Conservation (phyloP, 1,140 invertebrate species). For the Tetraneura akinire region DNA sequence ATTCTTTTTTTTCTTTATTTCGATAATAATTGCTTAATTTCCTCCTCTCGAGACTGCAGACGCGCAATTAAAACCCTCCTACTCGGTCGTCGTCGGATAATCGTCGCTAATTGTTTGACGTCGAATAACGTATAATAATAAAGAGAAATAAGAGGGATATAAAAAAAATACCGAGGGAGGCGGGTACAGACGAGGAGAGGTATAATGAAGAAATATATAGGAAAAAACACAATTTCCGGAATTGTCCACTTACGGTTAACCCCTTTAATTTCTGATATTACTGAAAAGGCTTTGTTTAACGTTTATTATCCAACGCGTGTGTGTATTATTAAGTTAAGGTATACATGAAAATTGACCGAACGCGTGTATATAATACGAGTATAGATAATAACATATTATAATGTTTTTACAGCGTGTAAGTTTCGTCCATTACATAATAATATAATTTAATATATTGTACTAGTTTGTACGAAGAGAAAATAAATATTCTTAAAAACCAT, state of each 20-base stretch:
- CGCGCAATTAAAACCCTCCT: slow-evolving; percentile 34
- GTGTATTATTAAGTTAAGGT: too few relatives aligned
- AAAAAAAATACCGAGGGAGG: not conserved
- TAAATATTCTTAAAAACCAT: too few relatives aligned
- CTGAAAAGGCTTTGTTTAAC: not conserved
- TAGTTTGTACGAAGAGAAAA: too few relatives aligned
- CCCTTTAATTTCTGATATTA: slow-evolving; percentile 25
- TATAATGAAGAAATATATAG: not conserved
- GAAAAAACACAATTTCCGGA: slow-evolving; percentile 42
- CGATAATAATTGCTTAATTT: slow-evolving; percentile 47
- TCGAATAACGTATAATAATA: not conserved
- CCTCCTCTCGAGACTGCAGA: slow-evolving; percentile 2
- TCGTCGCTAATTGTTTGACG: slow-evolving; percentile 50
- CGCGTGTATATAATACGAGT: too few relatives aligned
- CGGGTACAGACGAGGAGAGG: slow-evolving; percentile 3
- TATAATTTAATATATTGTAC: too few relatives aligned
- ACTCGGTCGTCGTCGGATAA: slow-evolving; percentile 18
- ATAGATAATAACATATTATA: too few relatives aligned
- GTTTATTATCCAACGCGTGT: too few relatives aligned
- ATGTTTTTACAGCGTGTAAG: too few relatives aligned
- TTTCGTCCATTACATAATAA: too few relatives aligned
- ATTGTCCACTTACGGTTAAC: slow-evolving; percentile 7
- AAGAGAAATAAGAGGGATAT: not conserved
- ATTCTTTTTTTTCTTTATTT: not conserved
- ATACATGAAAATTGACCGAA: too few relatives aligned